Base-by-base conservation (phyloP, 64 coral and sea anemone genomes). In the Acropora yongei region DNA sequence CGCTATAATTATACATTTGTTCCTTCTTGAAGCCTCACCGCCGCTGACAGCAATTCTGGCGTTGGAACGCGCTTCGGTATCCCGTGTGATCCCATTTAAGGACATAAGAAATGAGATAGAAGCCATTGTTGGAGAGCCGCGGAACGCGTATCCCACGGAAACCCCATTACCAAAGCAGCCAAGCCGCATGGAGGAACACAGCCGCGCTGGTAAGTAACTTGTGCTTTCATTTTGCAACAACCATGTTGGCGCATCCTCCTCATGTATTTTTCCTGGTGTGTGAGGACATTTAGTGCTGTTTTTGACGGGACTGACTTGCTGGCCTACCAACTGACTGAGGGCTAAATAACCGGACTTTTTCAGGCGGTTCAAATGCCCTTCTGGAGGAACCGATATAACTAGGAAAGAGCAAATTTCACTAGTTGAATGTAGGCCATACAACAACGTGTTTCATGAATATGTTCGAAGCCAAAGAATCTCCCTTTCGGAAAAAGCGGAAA, bases 31-130 rank as follows among this genome's bases (percentile, higher is more conserved):
- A 84, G 82, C 18, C 2, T 69, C 82, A 71, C 61, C 82, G 45
- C 61, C 61, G 7, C 41, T 10, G 42, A 68, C 61, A 3, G 82
- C 45, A 3, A n/a, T 68, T 20, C 17, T 69, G 44, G 82, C 82
- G 13, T 49, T 84, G 19, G 5, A 43, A 48, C 82, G 65, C 68
- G 82, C 44, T 4, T 84, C 82, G 5, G 44, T 57, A 5, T 43
- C 82, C 61, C 61, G 44, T 71, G 6, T 84, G 44, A 84, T 84
- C 65, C 82, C 63, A 16, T 66, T 84, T 71, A 17, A 84, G 18
- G 82, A 84, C 12, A 71, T 48, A n/a, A 65, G 63, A 20, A 40
- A 47, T 12, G 82, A 84, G 71, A 84, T 69, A 48, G 57, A 60
- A 19, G 44, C 61, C 17, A 17, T 20, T 7, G 63, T 84, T n/a